phyloP scores from a whole-genome alignment of 2,888 invertebrate genomes.

The Physocephala rufipes region DNA sequence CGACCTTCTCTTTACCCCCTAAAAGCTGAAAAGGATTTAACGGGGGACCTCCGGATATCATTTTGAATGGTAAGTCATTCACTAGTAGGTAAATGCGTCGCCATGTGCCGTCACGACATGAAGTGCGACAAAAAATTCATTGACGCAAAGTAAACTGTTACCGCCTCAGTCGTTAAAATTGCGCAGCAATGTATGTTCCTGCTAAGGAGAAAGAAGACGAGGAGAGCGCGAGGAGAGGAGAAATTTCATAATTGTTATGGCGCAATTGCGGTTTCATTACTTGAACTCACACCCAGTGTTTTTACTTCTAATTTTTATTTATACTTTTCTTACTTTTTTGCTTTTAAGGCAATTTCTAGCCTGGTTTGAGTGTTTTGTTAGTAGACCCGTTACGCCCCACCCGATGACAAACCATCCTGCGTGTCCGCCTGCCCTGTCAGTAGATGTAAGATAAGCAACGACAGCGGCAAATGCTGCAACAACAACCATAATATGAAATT shows the following conservation, averaged over 20 bases:
- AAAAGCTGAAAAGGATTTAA: neutral
- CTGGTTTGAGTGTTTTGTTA: slow-evolving; percentile 11
- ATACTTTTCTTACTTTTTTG: slow-evolving; percentile 26
- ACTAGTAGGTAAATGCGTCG: neutral
- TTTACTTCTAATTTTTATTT: no score
- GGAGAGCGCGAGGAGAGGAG: neutral
- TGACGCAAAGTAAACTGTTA: slow-evolving; percentile 25
- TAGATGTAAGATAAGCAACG: no score
- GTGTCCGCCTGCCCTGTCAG: neutral
- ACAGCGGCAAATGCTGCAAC: no score
- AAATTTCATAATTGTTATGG: slow-evolving; percentile 9
- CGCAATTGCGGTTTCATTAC: slow-evolving; percentile 25
- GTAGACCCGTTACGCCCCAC: neutral
- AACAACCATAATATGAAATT: neutral
- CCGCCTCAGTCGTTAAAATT: slow-evolving; percentile 29
- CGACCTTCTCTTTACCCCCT: no score
- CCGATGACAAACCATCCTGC: no score
- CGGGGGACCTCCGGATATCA: neutral
- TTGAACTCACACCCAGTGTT: neutral
- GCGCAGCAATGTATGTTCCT: slow-evolving; percentile 27
- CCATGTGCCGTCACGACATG: neutral
- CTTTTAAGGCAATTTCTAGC: slow-evolving; percentile 30
- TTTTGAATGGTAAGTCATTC: neutral
- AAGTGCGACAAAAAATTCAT: neutral
- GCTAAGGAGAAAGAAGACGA: neutral